Evolutionary conservation across 2,797 vertebrate species (phyloP), one percentile per base, ranked within the genome.

Genomic region (Gymnothorax javanicus): DNA sequence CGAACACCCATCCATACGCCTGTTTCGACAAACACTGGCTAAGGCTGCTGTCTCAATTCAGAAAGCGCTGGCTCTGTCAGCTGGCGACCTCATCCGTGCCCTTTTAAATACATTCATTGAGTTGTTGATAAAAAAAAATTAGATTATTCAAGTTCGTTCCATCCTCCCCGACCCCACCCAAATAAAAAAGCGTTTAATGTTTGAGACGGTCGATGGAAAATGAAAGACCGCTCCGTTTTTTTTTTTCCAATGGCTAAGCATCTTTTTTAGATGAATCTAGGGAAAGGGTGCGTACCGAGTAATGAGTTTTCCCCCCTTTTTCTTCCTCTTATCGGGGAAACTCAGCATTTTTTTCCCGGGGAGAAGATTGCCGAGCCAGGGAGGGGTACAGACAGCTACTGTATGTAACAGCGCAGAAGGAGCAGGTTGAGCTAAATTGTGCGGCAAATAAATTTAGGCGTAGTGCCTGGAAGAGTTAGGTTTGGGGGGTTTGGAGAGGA

Each of bases 71-170:
- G 84, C 86, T 84, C 89, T 82, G 85, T 59, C 85, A 43, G 58
- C 50, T 15, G 69, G n/a, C 73, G 85, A 83, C 60, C 62, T 62
- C 54, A 84, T 84, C 82, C 62, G 52, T 71, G 87, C 62, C 57
- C 83, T 71, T 84, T 79, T 69, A 75, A 83, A 86, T 85, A 89
- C 87, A 88, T 86, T 89, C 60, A 90, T 85, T 89, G 85, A 89
- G 84, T 20, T 87, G 87, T 88, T 91, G 87, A 90, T 89, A 90
- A 89, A 84, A 81, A 85, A 88, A 89, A 86, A 87, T 90, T 71
- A 83, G 77, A 88, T 89, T 88, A 90, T 86, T 88, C 82, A 77
- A 87, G 86, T 84, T 57, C 27, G 82, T 84, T 89, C 84, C 69
- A 69, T 33, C n/a, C 50, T 52, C 7, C 50, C 56, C 69, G 59